Evolutionary conservation across 2,113 vertebrate species (phyloP), one percentile per base, ranked within the genome.

Genomic region (Pterophyllum scalare): DNA sequence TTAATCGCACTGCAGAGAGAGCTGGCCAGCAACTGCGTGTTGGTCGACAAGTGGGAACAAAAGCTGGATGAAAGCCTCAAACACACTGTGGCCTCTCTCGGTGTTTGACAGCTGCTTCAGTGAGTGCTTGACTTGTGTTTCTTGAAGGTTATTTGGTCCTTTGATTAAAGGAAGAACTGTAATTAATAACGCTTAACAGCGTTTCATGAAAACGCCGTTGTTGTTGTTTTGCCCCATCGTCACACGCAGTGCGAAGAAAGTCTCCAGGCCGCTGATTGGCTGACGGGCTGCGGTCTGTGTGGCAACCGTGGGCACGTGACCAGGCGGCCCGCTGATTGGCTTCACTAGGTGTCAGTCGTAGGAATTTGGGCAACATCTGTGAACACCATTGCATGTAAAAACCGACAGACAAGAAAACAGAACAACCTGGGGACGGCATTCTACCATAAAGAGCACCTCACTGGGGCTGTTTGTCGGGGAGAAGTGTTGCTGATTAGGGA

Each of bases 201-300:
- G 10, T 84, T 87, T 77, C 43, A n/a, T 52, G 80, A 89, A 79
- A 87, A 87, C 80, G 78, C 24, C 89, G 91, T 93, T 95, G 91
- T 94, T 95, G 91, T 94, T 95, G 93, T 95, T 94, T 93, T 94
- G 92, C 89, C 88, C 49, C 79, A 2, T 77, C 89, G 92, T 90
- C 94, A 89, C 88, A 93, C 88, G 87, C 93, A 91, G 75, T 88
- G 88, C 83, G 87, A 91, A 74, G 81, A 90, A 83, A 81, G 79
- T 38, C 82, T 79, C 7, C 58, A 1, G 75, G 58, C 38, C 14
- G 14, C 79, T 46, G 89, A 95, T 94, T 95, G 94, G 93, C 79
- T 75, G 77, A 86, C 22, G 10, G 60, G 40, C 59, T 3, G 62
- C 82, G 19, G 40, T 85, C 86, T 85, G 90, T 91, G 90, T 94